Evolutionary conservation across 2,888 invertebrate species (phyloP), one percentile per base, ranked within the genome.

Genomic region (Clusia tigrina): DNA sequence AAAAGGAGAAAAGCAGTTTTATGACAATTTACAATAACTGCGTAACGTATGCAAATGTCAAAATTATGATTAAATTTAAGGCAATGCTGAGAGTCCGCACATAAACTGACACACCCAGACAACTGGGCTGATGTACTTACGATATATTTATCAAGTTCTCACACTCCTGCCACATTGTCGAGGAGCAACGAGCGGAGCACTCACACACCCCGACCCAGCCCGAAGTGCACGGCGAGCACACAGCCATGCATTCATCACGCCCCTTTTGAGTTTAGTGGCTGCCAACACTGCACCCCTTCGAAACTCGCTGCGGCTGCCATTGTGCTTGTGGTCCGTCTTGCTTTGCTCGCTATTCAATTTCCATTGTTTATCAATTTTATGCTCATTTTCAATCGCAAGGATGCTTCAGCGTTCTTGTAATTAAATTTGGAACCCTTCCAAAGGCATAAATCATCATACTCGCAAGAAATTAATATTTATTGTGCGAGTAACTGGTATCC

Each of bases 331-430:
- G n/a, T n/a, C n/a, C 32, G 32, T 12, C 12, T 5, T 32, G n/a
- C n/a, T 48, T 15, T 48, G 51, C 54, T 51, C n/a, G n/a, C 71
- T 73, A 76, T 79, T 76, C 78, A 76, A 77, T 78, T 80, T 80
- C 75, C 76, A 79, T 80, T 80, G 78, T 80, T 79, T 80, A 79
- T 80, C 77, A 79, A 80, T 80, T 80, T 79, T 76, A 74, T 73
- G 80, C 78, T 72, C 72, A 76, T 78, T 80, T 76, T 61, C 61
- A 56, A 56, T 61, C 56, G 38, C 25, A 52, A 53, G 51, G 48
- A 48, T 48, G 48, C 54, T 23, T 26, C 26, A 48, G 23, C 60
- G 48, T 20, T 38, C 42, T 74, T 69, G 67, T 79, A 81, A 81
- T 81, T 81, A 81, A 79, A 77, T 80, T 80, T 78, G 80, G 78